phyloP scores from a whole-genome alignment of 2,797 vertebrate species.

The Onychomys leucogaster region DNA sequence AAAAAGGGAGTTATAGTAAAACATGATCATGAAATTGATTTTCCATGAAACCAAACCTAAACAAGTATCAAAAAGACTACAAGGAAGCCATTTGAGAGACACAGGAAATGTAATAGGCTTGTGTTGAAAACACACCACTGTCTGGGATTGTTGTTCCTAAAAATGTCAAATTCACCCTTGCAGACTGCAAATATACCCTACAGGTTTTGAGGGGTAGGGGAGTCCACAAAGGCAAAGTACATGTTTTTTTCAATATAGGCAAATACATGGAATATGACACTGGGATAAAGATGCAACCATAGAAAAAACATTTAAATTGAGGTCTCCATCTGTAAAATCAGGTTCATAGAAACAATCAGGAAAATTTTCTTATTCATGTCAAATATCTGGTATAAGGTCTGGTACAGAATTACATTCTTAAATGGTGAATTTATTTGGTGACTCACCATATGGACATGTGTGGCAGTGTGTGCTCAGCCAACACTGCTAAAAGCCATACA shows the following conservation, averaged over 20 bases:
- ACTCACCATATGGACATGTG: background rate
- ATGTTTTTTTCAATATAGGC: background rate
- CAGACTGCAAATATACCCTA: background rate
- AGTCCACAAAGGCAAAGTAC: background rate
- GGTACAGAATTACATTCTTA: background rate
- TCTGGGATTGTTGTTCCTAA: background rate
- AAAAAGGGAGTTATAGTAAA: background rate
- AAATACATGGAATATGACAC: background rate
- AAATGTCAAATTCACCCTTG: background rate
- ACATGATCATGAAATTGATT: conserved; percentile 40
- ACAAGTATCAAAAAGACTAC: conserved; percentile 52
- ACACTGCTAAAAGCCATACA: background rate
- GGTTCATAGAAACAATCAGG: background rate
- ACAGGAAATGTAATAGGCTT: conserved; percentile 1
- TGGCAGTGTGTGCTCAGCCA: background rate
- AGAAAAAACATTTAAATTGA: background rate
- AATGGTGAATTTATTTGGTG: background rate
- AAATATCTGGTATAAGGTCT: background rate
- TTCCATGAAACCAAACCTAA: conserved; percentile 53
- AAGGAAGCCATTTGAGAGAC: conserved; percentile 2
- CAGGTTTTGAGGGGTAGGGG: background rate
- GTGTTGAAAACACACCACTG: background rate
- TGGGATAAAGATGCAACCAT: background rate
- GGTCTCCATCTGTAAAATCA: background rate
- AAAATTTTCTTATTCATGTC: background rate